A percentile compares a stretch with the other conserved stretches of the same genome.
Evolutionary conservation across 30 jellyfish, hydroid and myxozoan species (phyloP).

Genomic region (Aurelia aurita): DNA sequence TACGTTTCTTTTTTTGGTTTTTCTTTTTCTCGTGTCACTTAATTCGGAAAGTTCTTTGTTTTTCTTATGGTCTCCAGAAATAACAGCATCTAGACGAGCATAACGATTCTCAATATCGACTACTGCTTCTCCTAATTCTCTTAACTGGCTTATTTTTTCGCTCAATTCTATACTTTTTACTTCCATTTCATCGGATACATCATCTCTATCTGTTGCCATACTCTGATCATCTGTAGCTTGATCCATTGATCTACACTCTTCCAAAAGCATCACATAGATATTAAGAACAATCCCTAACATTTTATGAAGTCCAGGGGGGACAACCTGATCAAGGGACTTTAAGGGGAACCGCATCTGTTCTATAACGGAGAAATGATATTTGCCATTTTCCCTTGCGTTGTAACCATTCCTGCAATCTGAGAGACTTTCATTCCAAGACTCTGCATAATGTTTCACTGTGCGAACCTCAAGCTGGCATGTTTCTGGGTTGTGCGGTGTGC

Average conservation of each 20-base stretch:
- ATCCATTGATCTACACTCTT: background rate
- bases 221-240: background rate
- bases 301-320: background rate
- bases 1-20: background rate
- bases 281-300: background rate
- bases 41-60: background rate
- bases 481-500: too few species aligned
- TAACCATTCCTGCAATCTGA: background rate
- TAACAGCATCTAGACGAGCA: background rate
- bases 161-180: background rate
- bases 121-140: background rate
- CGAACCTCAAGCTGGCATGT: background rate
- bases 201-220: background rate
- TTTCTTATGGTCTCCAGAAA: background rate
- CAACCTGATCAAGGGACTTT: background rate
- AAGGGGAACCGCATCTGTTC: background rate
- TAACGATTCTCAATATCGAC: background rate
- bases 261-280: background rate
- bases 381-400: background rate
- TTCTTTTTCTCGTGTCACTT: background rate
- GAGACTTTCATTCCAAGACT: background rate
- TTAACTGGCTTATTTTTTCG: background rate
- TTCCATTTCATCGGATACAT: background rate
- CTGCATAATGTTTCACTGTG: background rate
- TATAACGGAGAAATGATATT: background rate